Evolutionary conservation across 2,113 vertebrate species (phyloP), one percentile per base, ranked within the genome.

Genomic region (Brienomyrus brachyistius): DNA sequence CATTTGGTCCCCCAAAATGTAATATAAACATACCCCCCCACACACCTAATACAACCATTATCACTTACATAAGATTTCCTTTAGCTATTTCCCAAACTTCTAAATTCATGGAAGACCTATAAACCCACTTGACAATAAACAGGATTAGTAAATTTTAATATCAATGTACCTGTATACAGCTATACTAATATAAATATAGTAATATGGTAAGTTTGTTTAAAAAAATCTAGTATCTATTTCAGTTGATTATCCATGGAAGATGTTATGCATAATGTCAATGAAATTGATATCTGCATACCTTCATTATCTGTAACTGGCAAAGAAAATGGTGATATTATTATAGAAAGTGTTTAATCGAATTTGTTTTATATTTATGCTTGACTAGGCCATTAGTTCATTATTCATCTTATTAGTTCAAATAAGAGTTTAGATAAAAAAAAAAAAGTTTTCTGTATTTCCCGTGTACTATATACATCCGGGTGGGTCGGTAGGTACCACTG

Each of bases 61-160:
- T 23, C 43, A 45, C 80, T 47, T 27, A 1, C 27, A 70, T 54
- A 9, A 3, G 45, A 74, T 43, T 66, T 70, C 43, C 21, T 31
- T 43, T 47, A 45, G 74, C 43, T 27, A 48, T 50, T 74, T 31
- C 66, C 40, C 27, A 88, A 88, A 50, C 87, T 45, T 47, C 47
- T 88, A 88, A 88, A 88, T 50, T 27, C 21, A 35, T 35, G 23
- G 43, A 10, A 77, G 10, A 62, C 62, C 45, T 47, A 50, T 45
- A 70, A 45, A 77, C 45, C 48, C 82, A 84, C 45, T 84, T 50
- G 45, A 84, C 82, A 84, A 84, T 84, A 48, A 45, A 84, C 43
- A 84, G 40, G 48, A 43, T 0, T 35, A 56, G 56, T 90, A 86
- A 92, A 89, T n/a, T 89, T 51, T 86, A 88, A 91, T 84, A 84